phyloP scores from a whole-genome alignment of 2,888 invertebrate species.

The Litoditis marina region DNA sequence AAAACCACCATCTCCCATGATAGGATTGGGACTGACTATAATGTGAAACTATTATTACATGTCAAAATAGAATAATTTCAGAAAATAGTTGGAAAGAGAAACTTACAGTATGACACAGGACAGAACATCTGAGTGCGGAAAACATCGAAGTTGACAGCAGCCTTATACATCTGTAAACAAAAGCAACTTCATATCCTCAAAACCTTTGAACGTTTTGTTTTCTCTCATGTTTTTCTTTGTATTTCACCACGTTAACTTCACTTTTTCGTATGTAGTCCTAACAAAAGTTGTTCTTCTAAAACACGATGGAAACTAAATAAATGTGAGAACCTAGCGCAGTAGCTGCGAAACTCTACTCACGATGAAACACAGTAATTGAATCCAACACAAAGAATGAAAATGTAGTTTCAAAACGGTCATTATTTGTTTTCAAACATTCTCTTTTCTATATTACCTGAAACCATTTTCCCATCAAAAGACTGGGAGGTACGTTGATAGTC shows the following conservation, averaged over 20 bases:
- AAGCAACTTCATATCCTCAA: background rate
- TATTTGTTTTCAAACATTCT: background rate
- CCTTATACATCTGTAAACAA: slow-evolving; percentile 59
- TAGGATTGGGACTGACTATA: slow-evolving; percentile 59
- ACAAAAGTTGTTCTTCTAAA: background rate
- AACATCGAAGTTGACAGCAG: slow-evolving; percentile 62
- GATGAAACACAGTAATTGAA: too few relatives aligned
- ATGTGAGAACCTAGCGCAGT: too few relatives aligned
- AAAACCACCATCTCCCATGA: slow-evolving; percentile 62
- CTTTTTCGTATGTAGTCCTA: background rate
- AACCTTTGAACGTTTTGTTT: too few relatives aligned
- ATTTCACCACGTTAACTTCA: too few relatives aligned
- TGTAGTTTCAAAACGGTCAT: background rate
- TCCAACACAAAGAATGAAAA: too few relatives aligned
- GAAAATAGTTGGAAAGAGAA: background rate
- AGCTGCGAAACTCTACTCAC: too few relatives aligned
- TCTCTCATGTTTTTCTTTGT: too few relatives aligned
- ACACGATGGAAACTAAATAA: too few relatives aligned
- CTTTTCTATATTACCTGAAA: slow-evolving; percentile 38
- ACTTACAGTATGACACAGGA: slow-evolving; percentile 61
- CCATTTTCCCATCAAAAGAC: slow-evolving; percentile 61
- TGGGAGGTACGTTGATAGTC: slow-evolving; percentile 59
- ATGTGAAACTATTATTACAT: too few relatives aligned
- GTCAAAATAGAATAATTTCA: background rate
- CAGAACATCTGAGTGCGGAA: slow-evolving; percentile 62